Evolutionary conservation across 2,797 vertebrate species (phyloP).

Genomic region (Squalus acanthias): DNA sequence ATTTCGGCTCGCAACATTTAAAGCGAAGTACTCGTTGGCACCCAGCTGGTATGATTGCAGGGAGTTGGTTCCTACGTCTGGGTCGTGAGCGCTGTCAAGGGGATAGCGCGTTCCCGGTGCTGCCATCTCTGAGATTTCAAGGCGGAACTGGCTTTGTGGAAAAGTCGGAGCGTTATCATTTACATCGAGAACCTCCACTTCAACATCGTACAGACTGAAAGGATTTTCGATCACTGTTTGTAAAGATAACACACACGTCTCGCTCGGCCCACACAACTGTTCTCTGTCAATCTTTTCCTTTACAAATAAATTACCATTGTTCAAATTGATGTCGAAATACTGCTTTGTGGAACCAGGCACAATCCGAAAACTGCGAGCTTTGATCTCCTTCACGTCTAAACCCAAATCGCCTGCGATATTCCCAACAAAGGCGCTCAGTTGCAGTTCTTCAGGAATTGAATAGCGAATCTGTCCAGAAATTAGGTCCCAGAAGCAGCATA

Average conservation of each 20-base stretch:
- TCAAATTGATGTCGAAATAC: background rate
- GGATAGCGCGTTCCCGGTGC: background rate
- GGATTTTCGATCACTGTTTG: constrained; percentile 54
- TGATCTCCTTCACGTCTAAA: background rate
- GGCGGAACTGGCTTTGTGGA: background rate
- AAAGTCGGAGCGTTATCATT: background rate
- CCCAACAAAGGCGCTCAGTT: background rate
- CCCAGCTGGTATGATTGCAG: constrained; percentile 40
- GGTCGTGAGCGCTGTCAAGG: background rate
- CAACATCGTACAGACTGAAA: constrained; percentile 45
- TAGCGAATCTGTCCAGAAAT: background rate
- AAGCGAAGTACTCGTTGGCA: constrained; percentile 46
- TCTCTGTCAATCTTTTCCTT: background rate
- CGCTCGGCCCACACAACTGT: constrained; percentile 37
- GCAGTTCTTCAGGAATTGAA: background rate
- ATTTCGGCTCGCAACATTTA: constrained; percentile 46
- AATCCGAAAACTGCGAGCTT: background rate
- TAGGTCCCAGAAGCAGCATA: constrained; percentile 48
- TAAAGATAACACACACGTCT: constrained; percentile 47
- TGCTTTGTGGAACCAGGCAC: background rate
- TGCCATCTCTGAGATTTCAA: background rate
- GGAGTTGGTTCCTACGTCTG: background rate
- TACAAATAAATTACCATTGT: background rate
- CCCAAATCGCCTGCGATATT: background rate
- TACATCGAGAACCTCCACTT: constrained; percentile 1